phyloP scores from a whole-genome alignment of 2,888 invertebrate genomes.

The Mayetiola destructor region DNA sequence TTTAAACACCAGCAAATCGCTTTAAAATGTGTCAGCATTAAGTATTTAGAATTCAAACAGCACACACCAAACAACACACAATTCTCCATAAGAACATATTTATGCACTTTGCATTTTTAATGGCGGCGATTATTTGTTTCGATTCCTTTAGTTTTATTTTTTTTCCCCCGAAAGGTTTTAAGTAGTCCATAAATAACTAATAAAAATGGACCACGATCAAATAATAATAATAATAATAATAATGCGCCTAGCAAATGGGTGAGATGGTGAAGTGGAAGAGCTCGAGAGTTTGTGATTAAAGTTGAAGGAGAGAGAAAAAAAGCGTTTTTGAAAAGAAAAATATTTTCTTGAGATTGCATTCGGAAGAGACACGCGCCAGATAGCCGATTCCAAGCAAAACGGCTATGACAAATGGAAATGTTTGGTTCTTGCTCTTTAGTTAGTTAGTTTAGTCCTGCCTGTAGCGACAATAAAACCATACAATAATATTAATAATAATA shows the following conservation, averaged over 20 bases:
- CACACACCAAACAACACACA: too few species aligned
- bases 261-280: background rate
- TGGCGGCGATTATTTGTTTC: slow-evolving; percentile 6
- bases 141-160: background rate
- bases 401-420: too few species aligned
- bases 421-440: too few species aligned
- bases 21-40: too few species aligned
- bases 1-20: too few species aligned
- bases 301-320: background rate
- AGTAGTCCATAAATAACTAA: slow-evolving; percentile 12
- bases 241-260: too few species aligned
- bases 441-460: too few species aligned
- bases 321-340: slow-evolving; percentile 4
- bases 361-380: too few species aligned
- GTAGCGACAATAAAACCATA: background rate
- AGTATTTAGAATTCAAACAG: background rate
- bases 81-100: slow-evolving; percentile 7
- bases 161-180: background rate
- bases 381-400: too few species aligned
- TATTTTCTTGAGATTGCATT: too few species aligned
- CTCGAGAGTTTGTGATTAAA: too few species aligned
- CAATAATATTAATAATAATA: background rate
- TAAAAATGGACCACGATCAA: slow-evolving; percentile 5
- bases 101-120: slow-evolving; percentile 12
- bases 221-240: too few species aligned